Percentiles rank a stretch among this genome's conserved stretches.
These are phyloP conservation scores for Puma concolor DNA, from an alignment of 2,113 vertebrate species.

Conservation along the genomic window DNA sequence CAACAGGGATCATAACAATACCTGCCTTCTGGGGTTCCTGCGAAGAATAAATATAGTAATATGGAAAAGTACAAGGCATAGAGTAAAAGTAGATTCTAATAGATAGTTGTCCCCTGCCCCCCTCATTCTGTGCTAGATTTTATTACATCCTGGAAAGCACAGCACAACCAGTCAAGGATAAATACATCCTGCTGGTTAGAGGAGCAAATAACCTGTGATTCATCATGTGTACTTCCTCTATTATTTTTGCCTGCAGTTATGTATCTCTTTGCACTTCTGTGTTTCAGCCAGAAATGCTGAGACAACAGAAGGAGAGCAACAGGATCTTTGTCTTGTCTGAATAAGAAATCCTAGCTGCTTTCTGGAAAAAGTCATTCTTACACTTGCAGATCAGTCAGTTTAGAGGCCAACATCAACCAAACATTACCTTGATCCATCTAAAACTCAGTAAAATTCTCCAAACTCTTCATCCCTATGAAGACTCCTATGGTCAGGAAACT, in stretches of 20 bases:
- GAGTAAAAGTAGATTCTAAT: neutral
- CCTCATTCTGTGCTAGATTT: neutral
- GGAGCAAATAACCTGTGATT: neutral
- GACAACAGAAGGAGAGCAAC: neutral
- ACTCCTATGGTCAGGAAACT: neutral
- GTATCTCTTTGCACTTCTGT: slow-evolving; percentile 50
- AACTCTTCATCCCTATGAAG: neutral
- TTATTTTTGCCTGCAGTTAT: slow-evolving; percentile 54
- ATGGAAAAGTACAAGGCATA: neutral
- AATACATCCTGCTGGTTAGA: slow-evolving; percentile 34
- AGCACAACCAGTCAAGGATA: neutral
- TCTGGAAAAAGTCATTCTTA: neutral
- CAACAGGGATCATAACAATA: neutral
- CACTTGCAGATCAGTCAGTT: neutral
- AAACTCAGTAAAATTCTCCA: slow-evolving; percentile 1
- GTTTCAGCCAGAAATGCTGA: slow-evolving; percentile 51
- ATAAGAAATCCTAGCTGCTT: neutral
- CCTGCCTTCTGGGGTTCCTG: neutral
- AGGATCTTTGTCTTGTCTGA: neutral
- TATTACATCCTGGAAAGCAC: neutral
- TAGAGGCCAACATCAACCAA: neutral
- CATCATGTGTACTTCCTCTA: neutral
- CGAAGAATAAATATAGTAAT: neutral
- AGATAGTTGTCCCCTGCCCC: too few relatives aligned
- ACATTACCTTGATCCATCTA: neutral